These are phyloP conservation scores for Peromyscus attwateri DNA, from an alignment of 2,797 vertebrate species.

Conservation along the genomic window DNA sequence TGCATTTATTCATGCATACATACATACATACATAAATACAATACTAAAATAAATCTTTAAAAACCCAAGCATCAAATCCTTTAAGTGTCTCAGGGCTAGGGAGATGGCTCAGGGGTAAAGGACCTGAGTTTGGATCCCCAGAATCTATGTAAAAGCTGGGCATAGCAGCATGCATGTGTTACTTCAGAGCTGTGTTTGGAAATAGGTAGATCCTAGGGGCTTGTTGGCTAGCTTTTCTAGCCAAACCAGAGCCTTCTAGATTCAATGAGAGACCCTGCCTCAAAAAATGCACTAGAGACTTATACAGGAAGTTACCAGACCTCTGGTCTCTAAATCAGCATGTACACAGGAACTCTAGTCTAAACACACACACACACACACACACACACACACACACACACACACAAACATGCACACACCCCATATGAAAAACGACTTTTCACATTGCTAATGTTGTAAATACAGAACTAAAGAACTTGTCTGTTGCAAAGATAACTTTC, in stretches of 20 bases:
- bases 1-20: background rate
- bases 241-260: background rate
- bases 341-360: background rate
- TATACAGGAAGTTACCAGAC: background rate
- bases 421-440: background rate
- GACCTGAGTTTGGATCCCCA: background rate
- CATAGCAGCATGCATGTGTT: background rate
- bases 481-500: background rate
- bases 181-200: background rate
- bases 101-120: background rate
- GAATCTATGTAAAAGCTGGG: background rate
- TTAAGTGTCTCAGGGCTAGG: background rate
- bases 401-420: background rate
- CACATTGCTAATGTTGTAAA: background rate
- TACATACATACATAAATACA: background rate
- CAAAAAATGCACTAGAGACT: background rate
- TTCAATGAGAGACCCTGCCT: background rate
- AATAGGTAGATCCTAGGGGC: background rate
- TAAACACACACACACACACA: background rate
- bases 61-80: background rate
- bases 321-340: background rate
- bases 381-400: conserved; percentile 75
- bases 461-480: background rate
- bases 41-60: background rate
- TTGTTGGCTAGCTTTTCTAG: background rate